These are phyloP conservation scores for Drosophila eugracilis DNA, from an alignment of 1,140 invertebrate genomes.

Conservation along the genomic window DNA sequence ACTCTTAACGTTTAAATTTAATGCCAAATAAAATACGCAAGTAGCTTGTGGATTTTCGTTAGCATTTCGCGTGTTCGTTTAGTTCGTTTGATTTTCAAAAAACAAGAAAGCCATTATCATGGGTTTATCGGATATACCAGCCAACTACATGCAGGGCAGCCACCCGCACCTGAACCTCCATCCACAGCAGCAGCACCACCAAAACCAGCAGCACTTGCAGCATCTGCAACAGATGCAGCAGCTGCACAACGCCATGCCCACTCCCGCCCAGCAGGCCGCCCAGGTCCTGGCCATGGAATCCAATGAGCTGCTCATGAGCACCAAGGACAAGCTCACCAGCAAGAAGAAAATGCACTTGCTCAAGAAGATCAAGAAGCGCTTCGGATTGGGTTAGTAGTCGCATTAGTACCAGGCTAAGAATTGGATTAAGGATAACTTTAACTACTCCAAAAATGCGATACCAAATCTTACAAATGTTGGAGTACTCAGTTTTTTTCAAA, in stretches of 20 bases:
- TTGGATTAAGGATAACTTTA: background rate
- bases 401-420: constrained; percentile 6
- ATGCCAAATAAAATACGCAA: constrained; percentile 37
- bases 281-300: constrained; percentile 70
- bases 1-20: constrained; percentile 32
- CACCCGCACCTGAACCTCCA: constrained; percentile 54
- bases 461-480: too few relatives aligned
- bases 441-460: background rate
- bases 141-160: constrained; percentile 75
- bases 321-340: constrained; percentile 79
- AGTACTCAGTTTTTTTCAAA: background rate
- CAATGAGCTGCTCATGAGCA: constrained; percentile 71
- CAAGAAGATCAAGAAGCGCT: constrained; percentile 86
- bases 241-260: constrained; percentile 41
- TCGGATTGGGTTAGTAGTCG: constrained; percentile 85
- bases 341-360: constrained; percentile 86
- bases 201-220: constrained; percentile 39
- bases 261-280: constrained; percentile 66
- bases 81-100: constrained; percentile 16
- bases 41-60: constrained; percentile 23
- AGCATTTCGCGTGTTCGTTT: constrained; percentile 27
- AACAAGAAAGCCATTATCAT: constrained; percentile 42
- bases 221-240: constrained; percentile 53
- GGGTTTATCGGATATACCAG: constrained; percentile 81
- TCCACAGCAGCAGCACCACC: constrained; percentile 42